These are phyloP conservation scores for Pelecanoides urinatrix DNA, from an alignment of 2,113 vertebrate species.

Conservation along the genomic window DNA sequence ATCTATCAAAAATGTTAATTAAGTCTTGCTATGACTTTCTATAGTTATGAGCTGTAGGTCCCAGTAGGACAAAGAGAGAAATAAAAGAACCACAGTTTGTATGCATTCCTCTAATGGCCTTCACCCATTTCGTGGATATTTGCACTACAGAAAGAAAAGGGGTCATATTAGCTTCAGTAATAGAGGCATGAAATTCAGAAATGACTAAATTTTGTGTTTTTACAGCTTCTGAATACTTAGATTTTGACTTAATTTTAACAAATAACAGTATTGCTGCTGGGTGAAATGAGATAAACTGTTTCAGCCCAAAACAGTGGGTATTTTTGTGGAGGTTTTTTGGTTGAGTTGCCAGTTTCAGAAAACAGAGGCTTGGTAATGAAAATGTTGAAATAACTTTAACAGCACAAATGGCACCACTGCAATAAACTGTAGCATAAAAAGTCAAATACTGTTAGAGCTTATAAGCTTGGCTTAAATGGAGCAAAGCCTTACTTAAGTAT, in stretches of 20 bases:
- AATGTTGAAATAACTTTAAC: conserved; percentile 18
- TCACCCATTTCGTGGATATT: neutral
- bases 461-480: neutral
- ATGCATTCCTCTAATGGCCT: neutral
- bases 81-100: neutral
- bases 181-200: neutral
- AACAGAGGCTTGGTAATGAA: neutral
- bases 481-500: conserved; percentile 23
- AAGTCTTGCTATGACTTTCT: neutral
- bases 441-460: neutral
- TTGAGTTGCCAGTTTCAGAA: neutral
- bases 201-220: neutral
- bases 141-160: neutral
- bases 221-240: neutral
- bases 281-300: neutral
- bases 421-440: conserved; percentile 16
- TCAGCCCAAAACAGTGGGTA: neutral
- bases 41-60: neutral
- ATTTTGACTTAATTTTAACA: neutral
- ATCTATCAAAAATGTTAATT: neutral
- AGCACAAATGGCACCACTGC: neutral
- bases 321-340: neutral
- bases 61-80: neutral
- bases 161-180: neutral
- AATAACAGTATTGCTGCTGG: neutral